Conservation (phyloP, 1,140 invertebrate genomes). For the Lasaia peninsularis region DNA sequence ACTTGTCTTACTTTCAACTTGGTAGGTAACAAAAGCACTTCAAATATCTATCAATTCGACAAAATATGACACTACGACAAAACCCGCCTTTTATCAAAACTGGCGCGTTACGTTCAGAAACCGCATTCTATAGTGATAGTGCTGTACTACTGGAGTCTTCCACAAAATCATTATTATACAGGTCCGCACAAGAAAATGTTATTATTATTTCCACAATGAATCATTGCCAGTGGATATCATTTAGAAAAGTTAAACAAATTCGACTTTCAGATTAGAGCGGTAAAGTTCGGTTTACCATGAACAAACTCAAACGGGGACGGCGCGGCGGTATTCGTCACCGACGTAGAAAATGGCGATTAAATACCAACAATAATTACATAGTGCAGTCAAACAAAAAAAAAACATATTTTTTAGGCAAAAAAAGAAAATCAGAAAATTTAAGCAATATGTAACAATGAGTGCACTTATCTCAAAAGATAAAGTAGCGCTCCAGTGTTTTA, state of each 20-base stretch:
- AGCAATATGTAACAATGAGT: background rate
- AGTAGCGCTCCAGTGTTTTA: slow-evolving; percentile 10
- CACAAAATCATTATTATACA: slow-evolving; percentile 19
- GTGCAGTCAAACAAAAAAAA: background rate
- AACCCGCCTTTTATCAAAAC: slow-evolving; percentile 48
- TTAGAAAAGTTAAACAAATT: slow-evolving; percentile 39
- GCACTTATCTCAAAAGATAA: slow-evolving; percentile 6
- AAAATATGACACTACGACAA: background rate
- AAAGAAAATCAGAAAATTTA: background rate
- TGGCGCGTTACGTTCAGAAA: slow-evolving; percentile 32
- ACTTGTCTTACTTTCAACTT: no score
- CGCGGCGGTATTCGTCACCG: slow-evolving; percentile 68
- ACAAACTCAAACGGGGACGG: slow-evolving; percentile 57
- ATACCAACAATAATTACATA: slow-evolving; percentile 61
- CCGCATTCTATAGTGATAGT: background rate
- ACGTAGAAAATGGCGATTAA: slow-evolving; percentile 75
- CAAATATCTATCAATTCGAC: no score
- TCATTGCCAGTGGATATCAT: slow-evolving; percentile 52
- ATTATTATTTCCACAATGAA: slow-evolving; percentile 68
- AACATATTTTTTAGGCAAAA: slow-evolving; percentile 8
- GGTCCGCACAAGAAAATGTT: slow-evolving; percentile 39
- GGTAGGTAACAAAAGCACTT: no score
- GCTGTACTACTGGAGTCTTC: slow-evolving; percentile 23
- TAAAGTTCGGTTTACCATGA: slow-evolving; percentile 63
- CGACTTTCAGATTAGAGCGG: slow-evolving; percentile 51